These are phyloP conservation scores for Herpetotheres cachinnans DNA, from an alignment of 2,113 vertebrate genomes.

Conservation along the genomic window DNA sequence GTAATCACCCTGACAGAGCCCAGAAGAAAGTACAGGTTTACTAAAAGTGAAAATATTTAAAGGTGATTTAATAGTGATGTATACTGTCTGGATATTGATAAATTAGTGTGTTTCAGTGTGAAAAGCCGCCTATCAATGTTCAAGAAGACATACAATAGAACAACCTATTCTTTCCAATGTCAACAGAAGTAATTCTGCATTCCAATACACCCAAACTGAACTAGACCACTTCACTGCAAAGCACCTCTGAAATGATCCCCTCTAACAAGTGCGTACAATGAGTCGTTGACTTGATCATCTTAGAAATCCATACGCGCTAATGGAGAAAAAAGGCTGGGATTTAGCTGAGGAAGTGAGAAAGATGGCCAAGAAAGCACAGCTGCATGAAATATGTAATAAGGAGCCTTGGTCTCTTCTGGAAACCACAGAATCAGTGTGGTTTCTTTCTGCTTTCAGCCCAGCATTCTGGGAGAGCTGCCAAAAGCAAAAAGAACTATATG, in stretches of 20 bases:
- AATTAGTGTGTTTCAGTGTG: background rate
- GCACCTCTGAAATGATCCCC: background rate
- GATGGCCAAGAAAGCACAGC: constrained; percentile 41
- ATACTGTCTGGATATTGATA: background rate
- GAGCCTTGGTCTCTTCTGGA: background rate
- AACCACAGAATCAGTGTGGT: background rate
- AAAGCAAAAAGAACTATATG: background rate
- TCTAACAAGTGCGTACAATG: background rate
- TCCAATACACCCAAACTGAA: background rate
- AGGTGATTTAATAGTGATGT: background rate
- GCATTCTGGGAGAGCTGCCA: constrained; percentile 17
- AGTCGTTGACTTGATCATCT: constrained; percentile 14
- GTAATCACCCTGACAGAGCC: background rate
- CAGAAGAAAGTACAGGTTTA: background rate
- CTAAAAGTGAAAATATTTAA: background rate
- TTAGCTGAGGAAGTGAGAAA: background rate
- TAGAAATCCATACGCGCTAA: constrained; percentile 13
- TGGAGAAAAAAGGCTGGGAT: background rate
- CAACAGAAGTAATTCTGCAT: background rate
- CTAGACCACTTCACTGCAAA: background rate
- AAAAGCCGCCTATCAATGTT: background rate
- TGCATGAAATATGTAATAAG: constrained; percentile 20
- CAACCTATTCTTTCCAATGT: background rate
- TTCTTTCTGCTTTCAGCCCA: constrained; percentile 11
- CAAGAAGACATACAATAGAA: background rate